Evolutionary conservation across 2,797 vertebrate genomes (phyloP), one percentile per base, ranked within the genome.

Genomic region (Spea hammondii): DNA sequence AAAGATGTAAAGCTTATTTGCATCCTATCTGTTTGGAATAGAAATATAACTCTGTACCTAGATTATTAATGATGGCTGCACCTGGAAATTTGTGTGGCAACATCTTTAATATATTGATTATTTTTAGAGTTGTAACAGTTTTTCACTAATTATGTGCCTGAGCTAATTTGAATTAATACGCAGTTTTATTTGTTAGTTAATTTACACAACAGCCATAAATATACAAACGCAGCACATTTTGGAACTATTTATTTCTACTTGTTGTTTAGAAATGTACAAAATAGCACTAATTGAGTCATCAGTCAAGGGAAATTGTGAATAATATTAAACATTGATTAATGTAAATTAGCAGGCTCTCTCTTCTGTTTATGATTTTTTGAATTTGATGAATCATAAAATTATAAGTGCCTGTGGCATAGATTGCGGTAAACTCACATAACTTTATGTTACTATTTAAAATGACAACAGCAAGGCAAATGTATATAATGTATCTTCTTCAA

Each of bases 221-320:
- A 62, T n/a, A 62, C 9, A 4, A 5, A 62, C 12, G 3, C 32
- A 32, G 59, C 59, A 62, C 59, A 62, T 17, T 62, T 62, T 6
- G n/a, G 6, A 9, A 11, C 55, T 62, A 32, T 62, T 62, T 62
- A 14, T 62, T 53, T 53, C 51, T 53, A 9, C 6, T 62, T 62
- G n/a, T 62, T 17, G 59, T 62, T 62, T 62, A 7, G 14, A 62
- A 4, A 57, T 32, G 5, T 67, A 12, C 14, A 17, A 17, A 62
- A 62, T 17, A 62, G 5, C 59, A 62, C 59, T 62, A 62, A 62
- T 62, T 62, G 59, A 62, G 14, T 62, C 59, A 62, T 62, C 59
- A 14, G 49, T 67, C 47, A 49, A 4, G 12, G 32, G n/a, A 62
- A 62, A 12, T 32, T 62, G 14, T 62, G 59, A 9, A 6, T 62